Evolutionary conservation across 1,140 invertebrate genomes (phyloP).

Genomic region (Cataglyphis hispanica): DNA sequence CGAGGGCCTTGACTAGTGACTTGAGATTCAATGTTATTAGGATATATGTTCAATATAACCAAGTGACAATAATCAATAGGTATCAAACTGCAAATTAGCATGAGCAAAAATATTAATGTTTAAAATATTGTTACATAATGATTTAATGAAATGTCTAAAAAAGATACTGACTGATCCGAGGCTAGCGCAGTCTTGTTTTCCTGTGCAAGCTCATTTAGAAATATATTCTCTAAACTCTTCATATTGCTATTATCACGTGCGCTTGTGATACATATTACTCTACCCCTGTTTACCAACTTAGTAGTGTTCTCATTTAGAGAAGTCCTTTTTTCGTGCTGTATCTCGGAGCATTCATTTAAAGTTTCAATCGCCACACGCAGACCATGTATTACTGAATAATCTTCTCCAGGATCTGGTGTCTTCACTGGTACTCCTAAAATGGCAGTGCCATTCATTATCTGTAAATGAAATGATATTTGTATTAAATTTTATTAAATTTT

Average conservation of each 20-base stretch:
- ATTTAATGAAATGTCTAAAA: conserved; percentile 41
- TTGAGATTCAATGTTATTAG: conserved; percentile 91
- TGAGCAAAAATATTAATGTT: conserved; percentile 34
- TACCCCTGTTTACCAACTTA: conserved; percentile 90
- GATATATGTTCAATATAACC: conserved; percentile 95
- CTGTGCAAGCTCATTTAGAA: conserved; percentile 91
- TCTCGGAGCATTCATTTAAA: conserved; percentile 93
- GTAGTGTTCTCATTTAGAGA: conserved; percentile 88
- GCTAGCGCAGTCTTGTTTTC: conserved; percentile 92
- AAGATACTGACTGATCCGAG: conserved; percentile 87
- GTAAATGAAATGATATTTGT: conserved; percentile 42
- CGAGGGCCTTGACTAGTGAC: conserved; percentile 90
- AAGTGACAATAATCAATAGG: conserved; percentile 95
- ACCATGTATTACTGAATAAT: conserved; percentile 93
- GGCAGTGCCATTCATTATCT: conserved; percentile 91
- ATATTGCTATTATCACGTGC: conserved; percentile 94
- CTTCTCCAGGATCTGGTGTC: conserved; percentile 86
- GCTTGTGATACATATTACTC: conserved; percentile 96
- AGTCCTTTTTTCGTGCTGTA: conserved; percentile 88
- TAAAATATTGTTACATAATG: neutral
- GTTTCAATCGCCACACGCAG: conserved; percentile 95
- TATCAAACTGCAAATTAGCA: conserved; percentile 88
- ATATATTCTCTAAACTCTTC: conserved; percentile 94
- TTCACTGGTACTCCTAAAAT: conserved; percentile 90
- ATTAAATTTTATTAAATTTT: too few relatives aligned